Evolutionary conservation across 2,797 vertebrate genomes (phyloP), one percentile per base, ranked within the genome.

Genomic region (Silurus aristotelis): DNA sequence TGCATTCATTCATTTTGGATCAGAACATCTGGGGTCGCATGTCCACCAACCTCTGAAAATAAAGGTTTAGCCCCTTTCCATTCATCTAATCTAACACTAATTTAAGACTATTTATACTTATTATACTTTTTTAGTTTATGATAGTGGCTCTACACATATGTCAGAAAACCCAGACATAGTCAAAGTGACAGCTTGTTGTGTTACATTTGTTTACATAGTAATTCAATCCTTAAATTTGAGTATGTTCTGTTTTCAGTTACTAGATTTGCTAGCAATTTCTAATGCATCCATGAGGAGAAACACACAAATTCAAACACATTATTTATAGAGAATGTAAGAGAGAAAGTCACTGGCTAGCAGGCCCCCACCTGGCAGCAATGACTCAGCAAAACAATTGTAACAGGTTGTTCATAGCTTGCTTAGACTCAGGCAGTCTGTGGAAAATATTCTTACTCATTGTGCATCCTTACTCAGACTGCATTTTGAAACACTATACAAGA

Each of bases 341-440:
- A 78, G 31, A 78, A 61, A 43, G 14, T 10, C 76, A 78, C 58
- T 63, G 0, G 17, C 76, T 63, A 60, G 27, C 31, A 12, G 58
- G 25, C 27, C 27, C 56, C 56, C 25, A 78, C 56, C 17, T 43
- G 56, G 27, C 75, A 60, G 56, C 56, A 60, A 6, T 78, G 75
- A 78, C 55, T 78, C 75, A 78, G 75, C 84, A 72, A 72, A 80
- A 60, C 38, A 71, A 22, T 10, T 71, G 56, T 38, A 72, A 63
- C 63, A 68, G 56, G 20, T 84, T 58, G n/a, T 48, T 84, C 83
- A 79, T 43, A 67, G 20, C n/a, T 58, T 46, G 83, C 13, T 58
- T 71, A 9, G 14, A 78, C 25, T 61, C 56, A 79, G 20, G 60
- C 76, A 20, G 19, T 72, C 43, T 72, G 70, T 22, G 48, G 70